A percentile compares a stretch with the other conserved stretches of the same genome.
These are phyloP conservation scores for Virgularia gustaviana DNA, from an alignment of 92 coral and sea anemone genomes.

Conservation along the genomic window DNA sequence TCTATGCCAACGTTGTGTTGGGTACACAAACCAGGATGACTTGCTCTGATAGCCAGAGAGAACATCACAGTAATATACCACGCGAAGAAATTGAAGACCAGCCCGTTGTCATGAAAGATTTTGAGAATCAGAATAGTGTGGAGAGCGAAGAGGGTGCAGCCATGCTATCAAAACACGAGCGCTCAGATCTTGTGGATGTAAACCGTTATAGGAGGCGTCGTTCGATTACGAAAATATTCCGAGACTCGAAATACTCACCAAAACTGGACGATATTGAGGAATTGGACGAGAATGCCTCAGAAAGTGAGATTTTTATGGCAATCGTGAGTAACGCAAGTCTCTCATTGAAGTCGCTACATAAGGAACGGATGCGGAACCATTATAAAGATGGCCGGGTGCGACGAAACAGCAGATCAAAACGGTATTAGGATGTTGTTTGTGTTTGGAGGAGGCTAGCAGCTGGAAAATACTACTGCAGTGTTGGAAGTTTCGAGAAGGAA, in stretches of 20 bases:
- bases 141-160: background rate
- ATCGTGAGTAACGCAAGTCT: background rate
- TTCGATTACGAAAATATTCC: constrained; percentile 26
- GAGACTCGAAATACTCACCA: constrained; percentile 3
- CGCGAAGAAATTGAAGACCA: constrained; percentile 14
- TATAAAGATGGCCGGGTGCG: background rate
- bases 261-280: constrained; percentile 27
- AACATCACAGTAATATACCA: too few relatives aligned
- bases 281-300: constrained; percentile 9
- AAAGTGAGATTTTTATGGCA: background rate
- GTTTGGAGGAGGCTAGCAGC: too few relatives aligned
- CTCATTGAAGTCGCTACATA: constrained; percentile 13
- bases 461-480: background rate
- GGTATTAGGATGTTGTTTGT: background rate
- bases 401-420: constrained; percentile 9
- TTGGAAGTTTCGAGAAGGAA: background rate
- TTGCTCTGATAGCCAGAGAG: too few relatives aligned
- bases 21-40: too few relatives aligned
- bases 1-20: too few relatives aligned
- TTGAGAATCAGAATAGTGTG: too few relatives aligned
- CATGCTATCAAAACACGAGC: constrained; percentile 14
- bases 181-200: constrained; percentile 11
- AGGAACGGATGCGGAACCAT: constrained; percentile 18
- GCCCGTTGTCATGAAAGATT: constrained; percentile 20
- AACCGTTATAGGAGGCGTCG: constrained; percentile 10